Conservation (phyloP, 2,113 vertebrate genomes). For the Sturnus vulgaris region DNA sequence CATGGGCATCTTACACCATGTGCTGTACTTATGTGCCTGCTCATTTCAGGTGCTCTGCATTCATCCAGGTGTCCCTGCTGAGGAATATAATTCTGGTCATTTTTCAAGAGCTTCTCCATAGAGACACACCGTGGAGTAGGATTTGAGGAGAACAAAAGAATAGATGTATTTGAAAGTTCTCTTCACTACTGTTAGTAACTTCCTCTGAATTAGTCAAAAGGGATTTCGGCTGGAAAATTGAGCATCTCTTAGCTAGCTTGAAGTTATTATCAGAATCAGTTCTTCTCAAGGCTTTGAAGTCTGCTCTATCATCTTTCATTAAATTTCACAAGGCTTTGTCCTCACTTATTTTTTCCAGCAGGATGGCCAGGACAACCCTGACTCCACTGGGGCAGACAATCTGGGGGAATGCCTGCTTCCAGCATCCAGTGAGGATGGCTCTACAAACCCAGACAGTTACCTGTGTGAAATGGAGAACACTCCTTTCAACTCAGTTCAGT, state of each 20-base stretch:
- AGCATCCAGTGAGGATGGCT: conserved; percentile 24
- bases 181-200: neutral
- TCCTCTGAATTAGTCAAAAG: neutral
- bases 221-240: neutral
- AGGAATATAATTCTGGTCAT: neutral
- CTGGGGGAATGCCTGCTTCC: conserved; percentile 67
- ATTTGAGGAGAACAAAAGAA: neutral
- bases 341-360: conserved; percentile 12
- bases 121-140: neutral
- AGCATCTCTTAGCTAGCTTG: neutral
- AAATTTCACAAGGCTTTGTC: neutral
- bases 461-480: conserved; percentile 70
- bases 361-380: conserved; percentile 50
- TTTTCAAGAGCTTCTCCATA: neutral
- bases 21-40: neutral
- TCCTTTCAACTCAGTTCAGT: conserved; percentile 67
- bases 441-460: conserved; percentile 54
- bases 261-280: neutral
- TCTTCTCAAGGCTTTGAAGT: neutral
- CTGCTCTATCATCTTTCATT: neutral
- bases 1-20: neutral
- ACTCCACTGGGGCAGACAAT: conserved; percentile 24
- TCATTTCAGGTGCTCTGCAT: neutral
- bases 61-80: neutral
- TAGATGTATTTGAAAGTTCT: neutral